Percentiles rank a stretch among this genome's conserved stretches.
Evolutionary conservation across 1,140 invertebrate genomes (phyloP).

Genomic region (Gonatopus flavifemur): DNA sequence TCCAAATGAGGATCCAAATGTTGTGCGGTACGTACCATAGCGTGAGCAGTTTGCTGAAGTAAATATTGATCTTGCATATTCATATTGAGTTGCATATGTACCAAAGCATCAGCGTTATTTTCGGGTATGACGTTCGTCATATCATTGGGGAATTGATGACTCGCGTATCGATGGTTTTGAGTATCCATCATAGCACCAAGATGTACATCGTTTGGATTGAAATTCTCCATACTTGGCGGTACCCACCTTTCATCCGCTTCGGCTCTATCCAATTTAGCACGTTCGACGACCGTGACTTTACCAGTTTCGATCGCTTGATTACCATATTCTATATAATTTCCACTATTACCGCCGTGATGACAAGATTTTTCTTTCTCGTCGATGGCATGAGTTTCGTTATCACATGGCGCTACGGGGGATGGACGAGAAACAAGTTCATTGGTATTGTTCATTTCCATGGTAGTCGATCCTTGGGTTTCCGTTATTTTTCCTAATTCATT

Average conservation of each 20-base stretch:
- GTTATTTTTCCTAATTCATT: conserved; percentile 3
- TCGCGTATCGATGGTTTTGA: conserved; percentile 49
- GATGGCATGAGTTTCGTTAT: conserved; percentile 23
- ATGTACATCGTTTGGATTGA: conserved; percentile 50
- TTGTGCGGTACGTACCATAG: conserved; percentile 31
- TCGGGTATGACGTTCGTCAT: conserved; percentile 39
- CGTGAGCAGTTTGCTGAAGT: conserved; percentile 34
- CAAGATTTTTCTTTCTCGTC: conserved; percentile 48
- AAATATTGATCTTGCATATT: conserved; percentile 51
- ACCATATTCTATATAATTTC: conserved; percentile 36
- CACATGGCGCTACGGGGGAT: conserved; percentile 14
- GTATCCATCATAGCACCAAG: conserved; percentile 51
- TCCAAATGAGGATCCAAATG: conserved; percentile 38
- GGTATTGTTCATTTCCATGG: conserved; percentile 3
- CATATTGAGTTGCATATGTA: conserved; percentile 43
- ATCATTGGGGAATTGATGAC: conserved; percentile 46
- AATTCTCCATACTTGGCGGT: conserved; percentile 60
- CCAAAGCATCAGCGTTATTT: conserved; percentile 36
- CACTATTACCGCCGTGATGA: conserved; percentile 41
- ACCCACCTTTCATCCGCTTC: conserved; percentile 69
- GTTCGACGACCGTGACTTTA: conserved; percentile 48
- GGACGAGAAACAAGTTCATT: conserved; percentile 2
- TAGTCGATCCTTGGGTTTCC: not conserved
- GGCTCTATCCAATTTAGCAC: conserved; percentile 57
- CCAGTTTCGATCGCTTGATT: conserved; percentile 43